Base-by-base conservation (phyloP, 2,888 invertebrate genomes). In the Antheraea assamensis region DNA sequence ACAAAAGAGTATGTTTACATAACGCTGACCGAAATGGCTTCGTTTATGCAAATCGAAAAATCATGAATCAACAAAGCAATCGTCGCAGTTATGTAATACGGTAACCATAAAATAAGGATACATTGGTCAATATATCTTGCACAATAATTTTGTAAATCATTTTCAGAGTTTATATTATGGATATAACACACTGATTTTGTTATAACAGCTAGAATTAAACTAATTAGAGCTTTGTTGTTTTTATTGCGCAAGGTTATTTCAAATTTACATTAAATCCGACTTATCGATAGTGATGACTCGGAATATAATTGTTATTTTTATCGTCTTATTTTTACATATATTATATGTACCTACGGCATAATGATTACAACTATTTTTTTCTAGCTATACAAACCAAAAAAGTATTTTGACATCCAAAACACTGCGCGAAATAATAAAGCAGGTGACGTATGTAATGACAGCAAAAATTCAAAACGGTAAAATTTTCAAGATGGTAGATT, bases 31-130 rank as follows among this genome's bases (percentile, higher is more conserved):
- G 17, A 64, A 30, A 61, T 55, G 5, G 61, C 27, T 64, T 27
- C 58, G 58, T 64, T 30, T 64, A 64, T 30, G 27, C 61, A 64
- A 64, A 64, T 64, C 30, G 27, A 64, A 61, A n/a, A 64, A 64
- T 24, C 30, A 30, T 30, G 17, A 30, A 64, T 64, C 61, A 64
- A 64, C 27, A 64, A 17, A 64, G 61, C 61, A 15, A 27, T 15
- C 15, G 61, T 30, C 17, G 61, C 61, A 17, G 27, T 64, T 64
- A 64, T 64, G 19, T 64, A 64, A 64, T 30, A 64, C 8, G 10
- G 55, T 55, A 55, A 55, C n/a, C 55, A 55, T 55, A 55, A 55
- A 55, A 52, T 55, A n/a, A 55, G 61, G 61, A 30, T 64, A 64
- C 61, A 30, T 30, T 27, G 17, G 27, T 64, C 17, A 64, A 64